Evolutionary conservation across 1,140 invertebrate genomes (phyloP).

Genomic region (Sminthurides bifidus): DNA sequence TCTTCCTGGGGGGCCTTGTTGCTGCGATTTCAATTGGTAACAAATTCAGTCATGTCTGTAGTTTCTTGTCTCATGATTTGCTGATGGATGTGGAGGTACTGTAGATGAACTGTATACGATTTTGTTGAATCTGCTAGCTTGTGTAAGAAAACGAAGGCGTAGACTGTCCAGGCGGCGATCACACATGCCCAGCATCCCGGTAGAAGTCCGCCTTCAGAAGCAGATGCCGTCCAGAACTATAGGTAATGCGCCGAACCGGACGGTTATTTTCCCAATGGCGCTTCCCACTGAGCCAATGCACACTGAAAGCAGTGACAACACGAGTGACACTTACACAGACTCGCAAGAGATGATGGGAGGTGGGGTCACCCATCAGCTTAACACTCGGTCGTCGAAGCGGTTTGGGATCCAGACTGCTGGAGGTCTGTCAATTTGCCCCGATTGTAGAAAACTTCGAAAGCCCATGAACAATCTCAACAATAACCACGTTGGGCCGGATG

Average conservation of each 20-base stretch:
- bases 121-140: constrained; percentile 38
- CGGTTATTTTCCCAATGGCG: constrained; percentile 30
- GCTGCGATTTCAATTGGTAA: constrained; percentile 60
- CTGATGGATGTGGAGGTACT: too few relatives aligned
- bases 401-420: background rate
- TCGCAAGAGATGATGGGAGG: constrained; percentile 2
- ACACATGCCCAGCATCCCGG: constrained; percentile 24
- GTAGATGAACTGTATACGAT: too few relatives aligned
- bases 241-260: constrained; percentile 25
- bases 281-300: constrained; percentile 19
- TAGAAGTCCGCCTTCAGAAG: constrained; percentile 28
- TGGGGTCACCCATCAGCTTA: background rate
- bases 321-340: constrained; percentile 29
- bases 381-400: background rate
- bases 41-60: too few relatives aligned
- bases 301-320: constrained; percentile 25
- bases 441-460: constrained; percentile 29
- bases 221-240: constrained; percentile 14
- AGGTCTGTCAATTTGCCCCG: constrained; percentile 26
- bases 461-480: constrained; percentile 4
- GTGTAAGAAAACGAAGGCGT: constrained; percentile 34
- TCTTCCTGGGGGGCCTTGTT: constrained; percentile 62
- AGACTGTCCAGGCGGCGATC: constrained; percentile 18
- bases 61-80: too few relatives aligned
- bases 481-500: background rate